These are phyloP conservation scores for Drosophila cracens DNA, from an alignment of 2,888 invertebrate genomes.

Conservation along the genomic window DNA sequence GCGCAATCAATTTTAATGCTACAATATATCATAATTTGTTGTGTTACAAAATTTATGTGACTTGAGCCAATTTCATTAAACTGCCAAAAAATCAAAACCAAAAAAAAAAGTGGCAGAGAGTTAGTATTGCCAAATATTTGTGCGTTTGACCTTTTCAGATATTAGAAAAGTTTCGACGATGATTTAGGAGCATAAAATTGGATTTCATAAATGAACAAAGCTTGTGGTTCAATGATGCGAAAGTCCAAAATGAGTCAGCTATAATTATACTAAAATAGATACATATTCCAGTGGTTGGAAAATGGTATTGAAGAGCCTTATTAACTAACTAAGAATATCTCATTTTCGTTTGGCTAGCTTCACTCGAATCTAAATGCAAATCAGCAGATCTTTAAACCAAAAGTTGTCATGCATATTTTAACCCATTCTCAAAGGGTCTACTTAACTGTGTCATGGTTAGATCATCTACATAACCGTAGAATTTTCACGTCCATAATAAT, in stretches of 20 bases:
- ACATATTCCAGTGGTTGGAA: neutral
- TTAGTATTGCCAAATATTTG: slow-evolving; percentile 36
- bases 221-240: slow-evolving; percentile 13
- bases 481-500: slow-evolving; percentile 54
- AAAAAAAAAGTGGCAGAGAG: slow-evolving; percentile 10
- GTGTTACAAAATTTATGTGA: slow-evolving; percentile 28
- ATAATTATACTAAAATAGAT: slow-evolving; percentile 1
- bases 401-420: neutral
- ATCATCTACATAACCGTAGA: slow-evolving; percentile 43
- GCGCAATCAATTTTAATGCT: slow-evolving; percentile 50
- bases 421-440: slow-evolving; percentile 11
- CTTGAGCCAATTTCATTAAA: slow-evolving; percentile 26
- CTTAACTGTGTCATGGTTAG: slow-evolving; percentile 45
- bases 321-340: neutral
- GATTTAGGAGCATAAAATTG: slow-evolving; percentile 36
- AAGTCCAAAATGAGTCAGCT: slow-evolving; percentile 5
- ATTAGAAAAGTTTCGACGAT: slow-evolving; percentile 42
- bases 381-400: neutral
- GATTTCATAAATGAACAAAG: slow-evolving; percentile 24
- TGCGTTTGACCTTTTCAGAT: slow-evolving; percentile 26
- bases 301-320: accelerated
- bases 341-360: neutral
- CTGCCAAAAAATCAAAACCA: slow-evolving; percentile 22
- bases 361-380: neutral
- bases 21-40: slow-evolving; percentile 43